Evolutionary conservation across 2,113 vertebrate genomes (phyloP).

Genomic region (Lagopus leucura): DNA sequence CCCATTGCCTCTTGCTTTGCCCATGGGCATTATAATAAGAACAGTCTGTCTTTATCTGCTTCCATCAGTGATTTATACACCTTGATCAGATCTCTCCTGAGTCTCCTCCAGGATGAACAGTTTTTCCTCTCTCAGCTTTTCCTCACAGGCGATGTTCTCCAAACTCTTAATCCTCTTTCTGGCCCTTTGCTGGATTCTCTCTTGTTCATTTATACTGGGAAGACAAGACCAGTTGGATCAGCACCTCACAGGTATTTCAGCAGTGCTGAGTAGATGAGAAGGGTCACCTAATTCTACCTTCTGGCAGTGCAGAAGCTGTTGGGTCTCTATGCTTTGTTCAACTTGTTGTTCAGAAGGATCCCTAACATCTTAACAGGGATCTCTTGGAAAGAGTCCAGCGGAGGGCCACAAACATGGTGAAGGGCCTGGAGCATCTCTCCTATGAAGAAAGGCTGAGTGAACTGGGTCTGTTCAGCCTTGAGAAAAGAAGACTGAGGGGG

Average conservation of each 20-base stretch:
- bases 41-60: not conserved
- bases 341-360: not conserved
- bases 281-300: not conserved
- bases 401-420: too few species aligned
- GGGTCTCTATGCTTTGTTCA: not conserved
- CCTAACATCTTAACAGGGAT: too few species aligned
- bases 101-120: not conserved
- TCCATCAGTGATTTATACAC: not conserved
- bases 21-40: not conserved
- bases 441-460: too few species aligned
- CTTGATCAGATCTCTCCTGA: not conserved
- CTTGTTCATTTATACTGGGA: not conserved
- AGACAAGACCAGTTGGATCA: not conserved
- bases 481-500: too few species aligned
- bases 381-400: too few species aligned
- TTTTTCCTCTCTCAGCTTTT: not conserved
- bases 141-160: not conserved
- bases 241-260: not conserved
- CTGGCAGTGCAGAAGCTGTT: not conserved
- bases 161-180: not conserved
- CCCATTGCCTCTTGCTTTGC: not conserved
- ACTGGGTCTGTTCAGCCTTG: too few species aligned
- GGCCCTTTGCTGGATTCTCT: not conserved
- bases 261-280: fast-evolving
- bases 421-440: too few species aligned